These are phyloP conservation scores for Polyergus mexicanus DNA, from an alignment of 1,140 invertebrate species.

Conservation along the genomic window DNA sequence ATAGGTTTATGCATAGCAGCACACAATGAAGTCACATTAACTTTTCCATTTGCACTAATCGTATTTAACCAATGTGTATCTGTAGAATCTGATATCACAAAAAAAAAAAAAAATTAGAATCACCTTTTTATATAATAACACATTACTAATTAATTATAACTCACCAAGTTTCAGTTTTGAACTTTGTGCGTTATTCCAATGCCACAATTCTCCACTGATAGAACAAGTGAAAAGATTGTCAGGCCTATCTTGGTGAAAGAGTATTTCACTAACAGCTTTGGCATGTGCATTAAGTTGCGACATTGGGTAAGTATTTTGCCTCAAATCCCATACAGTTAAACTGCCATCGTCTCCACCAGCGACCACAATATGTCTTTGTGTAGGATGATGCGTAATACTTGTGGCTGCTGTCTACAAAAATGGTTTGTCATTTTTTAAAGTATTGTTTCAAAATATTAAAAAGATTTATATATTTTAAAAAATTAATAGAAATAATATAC, in stretches of 20 bases:
- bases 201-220: conserved; percentile 93
- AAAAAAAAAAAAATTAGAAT: conserved; percentile 22
- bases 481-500: neutral
- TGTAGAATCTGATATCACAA: conserved; percentile 79
- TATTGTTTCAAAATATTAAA: neutral
- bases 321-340: conserved; percentile 95
- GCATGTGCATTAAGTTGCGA: conserved; percentile 93
- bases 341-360: conserved; percentile 94
- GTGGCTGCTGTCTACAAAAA: conserved; percentile 88
- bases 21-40: conserved; percentile 92
- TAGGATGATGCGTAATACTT: conserved; percentile 93
- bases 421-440: neutral
- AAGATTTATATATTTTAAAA: neutral
- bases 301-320: conserved; percentile 93
- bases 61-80: conserved; percentile 90
- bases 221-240: conserved; percentile 94
- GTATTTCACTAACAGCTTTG: conserved; percentile 92
- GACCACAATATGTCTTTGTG: conserved; percentile 93
- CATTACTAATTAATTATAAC: neutral
- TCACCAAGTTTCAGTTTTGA: conserved; percentile 83
- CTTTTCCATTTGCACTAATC: conserved; percentile 89
- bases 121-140: neutral
- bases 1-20: conserved; percentile 91
- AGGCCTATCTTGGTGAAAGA: conserved; percentile 93
- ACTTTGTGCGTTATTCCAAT: conserved; percentile 90